Conservation (phyloP, 2,888 invertebrate genomes). For the Octodonta nipae region DNA sequence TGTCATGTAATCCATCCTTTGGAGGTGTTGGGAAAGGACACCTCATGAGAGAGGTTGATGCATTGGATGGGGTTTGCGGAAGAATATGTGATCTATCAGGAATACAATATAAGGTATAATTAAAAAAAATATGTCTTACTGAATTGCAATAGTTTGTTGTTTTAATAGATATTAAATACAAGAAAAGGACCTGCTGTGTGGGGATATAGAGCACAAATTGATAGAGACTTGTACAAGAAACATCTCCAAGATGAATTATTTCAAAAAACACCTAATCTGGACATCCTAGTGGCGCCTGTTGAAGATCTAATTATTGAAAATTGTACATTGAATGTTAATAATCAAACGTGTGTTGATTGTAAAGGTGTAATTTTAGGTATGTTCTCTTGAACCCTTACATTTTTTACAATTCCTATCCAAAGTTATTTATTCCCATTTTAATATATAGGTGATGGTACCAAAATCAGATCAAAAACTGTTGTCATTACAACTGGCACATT, state of each 20-base stretch:
- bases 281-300: constrained; percentile 57
- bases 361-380: constrained; percentile 41
- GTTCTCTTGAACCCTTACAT: too few species aligned
- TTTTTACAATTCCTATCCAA: too few species aligned
- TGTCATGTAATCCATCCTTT: constrained; percentile 90
- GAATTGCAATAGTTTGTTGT: constrained; percentile 2
- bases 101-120: constrained; percentile 57
- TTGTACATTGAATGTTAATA: constrained; percentile 17
- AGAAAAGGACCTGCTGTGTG: constrained; percentile 79
- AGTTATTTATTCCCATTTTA: too few species aligned
- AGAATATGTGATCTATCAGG: constrained; percentile 71
- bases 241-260: constrained; percentile 61
- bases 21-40: constrained; percentile 88
- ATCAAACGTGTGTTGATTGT: constrained; percentile 29
- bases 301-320: constrained; percentile 59
- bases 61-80: constrained; percentile 72
- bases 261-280: constrained; percentile 46
- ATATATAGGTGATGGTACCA: constrained; percentile 46
- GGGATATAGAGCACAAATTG: constrained; percentile 81
- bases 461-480: constrained; percentile 48
- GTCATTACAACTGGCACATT: constrained; percentile 83
- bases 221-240: constrained; percentile 62
- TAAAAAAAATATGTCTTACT: not conserved
- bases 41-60: constrained; percentile 75
- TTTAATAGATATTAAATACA: constrained; percentile 52